Percentiles rank a stretch among this genome's conserved stretches.
Evolutionary conservation across 64 coral and sea anemone species (phyloP).

Genomic region (Porites australiensis): DNA sequence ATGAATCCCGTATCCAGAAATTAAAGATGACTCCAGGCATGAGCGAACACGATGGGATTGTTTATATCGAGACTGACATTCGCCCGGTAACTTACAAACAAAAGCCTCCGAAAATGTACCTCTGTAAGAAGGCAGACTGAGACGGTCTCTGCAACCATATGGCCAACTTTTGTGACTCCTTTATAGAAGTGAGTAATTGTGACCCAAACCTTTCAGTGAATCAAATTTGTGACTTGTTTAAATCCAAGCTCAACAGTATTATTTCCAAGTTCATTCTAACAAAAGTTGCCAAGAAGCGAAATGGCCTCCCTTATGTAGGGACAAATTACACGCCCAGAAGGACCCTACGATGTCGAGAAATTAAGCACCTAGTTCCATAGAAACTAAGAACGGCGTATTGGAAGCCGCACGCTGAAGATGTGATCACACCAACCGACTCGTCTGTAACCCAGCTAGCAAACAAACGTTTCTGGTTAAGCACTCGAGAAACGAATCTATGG

Average conservation of each 20-base stretch:
- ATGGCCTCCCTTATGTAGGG: conserved; percentile 45
- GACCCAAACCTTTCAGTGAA: neutral
- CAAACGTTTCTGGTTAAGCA: conserved; percentile 46
- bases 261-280: conserved; percentile 64
- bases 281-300: conserved; percentile 59
- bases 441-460: neutral
- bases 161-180: conserved; percentile 42
- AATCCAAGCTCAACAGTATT: conserved; percentile 23
- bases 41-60: conserved; percentile 63
- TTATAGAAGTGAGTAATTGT: neutral
- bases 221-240: conserved; percentile 10
- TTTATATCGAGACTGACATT: conserved; percentile 50
- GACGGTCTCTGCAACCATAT: conserved; percentile 42
- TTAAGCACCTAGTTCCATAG: conserved; percentile 24
- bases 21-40: conserved; percentile 43
- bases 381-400: conserved; percentile 50
- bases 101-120: conserved; percentile 41
- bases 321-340: conserved; percentile 46
- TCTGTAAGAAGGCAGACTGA: conserved; percentile 48
- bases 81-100: conserved; percentile 41
- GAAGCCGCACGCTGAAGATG: conserved; percentile 66
- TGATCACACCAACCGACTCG: conserved; percentile 27
- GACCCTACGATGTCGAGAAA: conserved; percentile 11
- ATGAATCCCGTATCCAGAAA: conserved; percentile 14
- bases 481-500: conserved; percentile 19